These are phyloP conservation scores for Oreonectes daqikongensis DNA, from an alignment of 2,797 vertebrate species.

Conservation along the genomic window DNA sequence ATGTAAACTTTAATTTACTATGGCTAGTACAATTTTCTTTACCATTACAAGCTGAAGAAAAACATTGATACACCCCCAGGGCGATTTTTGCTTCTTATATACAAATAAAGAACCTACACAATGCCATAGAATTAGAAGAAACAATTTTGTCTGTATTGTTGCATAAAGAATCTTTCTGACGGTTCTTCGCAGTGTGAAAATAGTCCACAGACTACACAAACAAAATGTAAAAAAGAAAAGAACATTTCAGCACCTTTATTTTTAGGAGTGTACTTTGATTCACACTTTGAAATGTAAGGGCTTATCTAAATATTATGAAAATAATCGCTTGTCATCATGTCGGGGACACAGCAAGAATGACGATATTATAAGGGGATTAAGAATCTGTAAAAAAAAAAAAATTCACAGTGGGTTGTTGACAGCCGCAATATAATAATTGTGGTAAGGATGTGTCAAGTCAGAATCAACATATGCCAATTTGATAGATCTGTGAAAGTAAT, in stretches of 20 bases:
- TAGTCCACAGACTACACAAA: no score
- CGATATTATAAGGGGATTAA: background rate
- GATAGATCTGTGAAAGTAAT: conserved; percentile 37
- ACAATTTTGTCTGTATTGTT: no score
- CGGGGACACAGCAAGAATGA: background rate
- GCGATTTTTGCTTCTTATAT: background rate
- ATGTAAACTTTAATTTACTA: background rate
- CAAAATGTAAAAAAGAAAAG: no score
- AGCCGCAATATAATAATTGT: conserved; percentile 8
- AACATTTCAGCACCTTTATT: no score
- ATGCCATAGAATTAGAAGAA: no score
- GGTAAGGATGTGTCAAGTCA: conserved; percentile 23
- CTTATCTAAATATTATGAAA: background rate
- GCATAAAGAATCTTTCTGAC: no score
- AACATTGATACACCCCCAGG: background rate
- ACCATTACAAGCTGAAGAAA: background rate
- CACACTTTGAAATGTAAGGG: background rate
- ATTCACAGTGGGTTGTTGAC: conserved; percentile 19
- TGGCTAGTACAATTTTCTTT: background rate
- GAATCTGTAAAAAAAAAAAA: background rate
- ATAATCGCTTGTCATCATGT: conserved; percentile 12
- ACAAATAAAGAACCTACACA: background rate
- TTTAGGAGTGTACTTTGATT: no score
- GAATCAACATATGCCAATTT: conserved; percentile 38
- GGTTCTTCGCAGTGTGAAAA: no score